phyloP scores from a whole-genome alignment of 2,113 vertebrate species.

The Hystrix brachyura region DNA sequence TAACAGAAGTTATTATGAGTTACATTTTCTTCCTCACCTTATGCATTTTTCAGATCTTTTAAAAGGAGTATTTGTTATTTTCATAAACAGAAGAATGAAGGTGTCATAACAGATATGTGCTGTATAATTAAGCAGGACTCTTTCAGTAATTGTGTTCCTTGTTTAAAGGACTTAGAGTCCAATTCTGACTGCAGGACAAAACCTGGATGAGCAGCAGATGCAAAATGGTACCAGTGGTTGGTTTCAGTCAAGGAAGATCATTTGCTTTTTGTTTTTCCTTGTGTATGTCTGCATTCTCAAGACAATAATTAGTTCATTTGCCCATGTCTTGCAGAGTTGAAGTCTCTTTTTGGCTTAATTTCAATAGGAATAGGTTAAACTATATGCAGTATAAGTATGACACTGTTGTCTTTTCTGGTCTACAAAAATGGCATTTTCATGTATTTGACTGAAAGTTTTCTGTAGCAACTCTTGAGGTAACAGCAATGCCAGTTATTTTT shows the following conservation, averaged over 20 bases:
- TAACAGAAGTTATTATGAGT: background rate
- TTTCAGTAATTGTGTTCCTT: background rate
- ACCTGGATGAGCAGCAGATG: background rate
- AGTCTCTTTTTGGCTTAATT: conserved; percentile 5
- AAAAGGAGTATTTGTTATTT: conserved; percentile 9
- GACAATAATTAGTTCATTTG: background rate
- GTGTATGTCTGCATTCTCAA: background rate
- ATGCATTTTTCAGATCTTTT: background rate
- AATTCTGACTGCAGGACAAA: background rate
- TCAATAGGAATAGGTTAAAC: conserved; percentile 15
- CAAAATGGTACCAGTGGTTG: background rate
- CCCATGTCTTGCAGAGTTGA: background rate
- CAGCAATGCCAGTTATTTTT: conserved; percentile 31
- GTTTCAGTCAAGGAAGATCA: background rate
- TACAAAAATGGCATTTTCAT: conserved; percentile 16
- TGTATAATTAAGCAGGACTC: background rate
- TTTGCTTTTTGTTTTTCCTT: background rate
- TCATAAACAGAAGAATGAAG: background rate
- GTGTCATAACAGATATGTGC: background rate
- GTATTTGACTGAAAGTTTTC: background rate
- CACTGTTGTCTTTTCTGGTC: conserved; percentile 9
- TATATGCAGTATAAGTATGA: background rate
- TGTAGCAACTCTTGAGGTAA: background rate
- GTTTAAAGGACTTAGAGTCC: background rate
- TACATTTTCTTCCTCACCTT: background rate